These are phyloP conservation scores for Dione vanillae DNA, from an alignment of 2,888 invertebrate species.

Conservation along the genomic window DNA sequence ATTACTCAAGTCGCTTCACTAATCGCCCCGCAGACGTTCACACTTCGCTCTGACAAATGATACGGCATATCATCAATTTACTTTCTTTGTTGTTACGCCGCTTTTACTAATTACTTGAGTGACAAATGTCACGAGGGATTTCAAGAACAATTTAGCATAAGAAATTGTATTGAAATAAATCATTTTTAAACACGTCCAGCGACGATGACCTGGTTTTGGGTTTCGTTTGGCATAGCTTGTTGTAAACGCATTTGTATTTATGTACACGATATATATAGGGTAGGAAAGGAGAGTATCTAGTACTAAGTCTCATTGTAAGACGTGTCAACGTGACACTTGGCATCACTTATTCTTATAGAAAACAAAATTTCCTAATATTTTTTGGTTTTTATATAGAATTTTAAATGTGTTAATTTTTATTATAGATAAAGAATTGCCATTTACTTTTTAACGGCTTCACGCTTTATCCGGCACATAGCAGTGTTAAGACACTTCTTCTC, in stretches of 20 bases:
- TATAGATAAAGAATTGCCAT: too few species aligned
- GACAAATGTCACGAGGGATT: slow-evolving; percentile 33
- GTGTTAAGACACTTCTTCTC: too few species aligned
- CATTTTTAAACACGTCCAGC: slow-evolving; percentile 23
- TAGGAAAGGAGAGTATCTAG: too few species aligned
- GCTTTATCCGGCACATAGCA: too few species aligned
- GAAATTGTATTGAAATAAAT: slow-evolving; percentile 18
- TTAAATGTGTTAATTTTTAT: too few species aligned
- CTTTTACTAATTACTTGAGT: slow-evolving; percentile 53
- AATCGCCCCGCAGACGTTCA: slow-evolving; percentile 43
- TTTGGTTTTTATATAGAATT: too few species aligned
- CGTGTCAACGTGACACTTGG: background rate
- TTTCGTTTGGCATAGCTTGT: background rate
- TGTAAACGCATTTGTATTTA: too few species aligned
- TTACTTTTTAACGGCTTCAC: too few species aligned
- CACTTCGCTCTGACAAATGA: slow-evolving; percentile 59
- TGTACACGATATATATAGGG: too few species aligned
- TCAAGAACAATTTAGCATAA: slow-evolving; percentile 27
- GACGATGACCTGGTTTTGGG: slow-evolving; percentile 4
- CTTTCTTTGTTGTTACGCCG: slow-evolving; percentile 50
- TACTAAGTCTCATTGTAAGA: too few species aligned
- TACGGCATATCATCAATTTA: slow-evolving; percentile 53
- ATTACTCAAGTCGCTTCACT: slow-evolving; percentile 34
- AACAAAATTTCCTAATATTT: too few species aligned
- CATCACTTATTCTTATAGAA: too few species aligned